Evolutionary conservation across 2,113 vertebrate genomes (phyloP).

Genomic region (Dipodomys merriami): DNA sequence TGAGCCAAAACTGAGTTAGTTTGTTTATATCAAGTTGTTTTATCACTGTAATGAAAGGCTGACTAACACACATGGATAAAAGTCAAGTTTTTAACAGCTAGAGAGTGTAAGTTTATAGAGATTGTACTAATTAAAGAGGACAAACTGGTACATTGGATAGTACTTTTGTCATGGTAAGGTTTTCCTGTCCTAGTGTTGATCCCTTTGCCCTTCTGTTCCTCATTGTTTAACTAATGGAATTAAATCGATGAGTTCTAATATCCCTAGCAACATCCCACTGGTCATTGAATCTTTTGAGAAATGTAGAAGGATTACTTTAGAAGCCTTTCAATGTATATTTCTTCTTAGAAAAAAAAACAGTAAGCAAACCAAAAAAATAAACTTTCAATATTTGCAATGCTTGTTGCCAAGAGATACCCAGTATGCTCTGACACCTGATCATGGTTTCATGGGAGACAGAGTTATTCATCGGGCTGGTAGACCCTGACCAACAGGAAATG

Average conservation of each 20-base stretch:
- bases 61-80: no score
- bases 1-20: no score
- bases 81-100: no score
- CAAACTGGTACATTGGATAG: background rate
- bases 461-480: no score
- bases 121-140: background rate
- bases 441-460: background rate
- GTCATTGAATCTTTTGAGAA: background rate
- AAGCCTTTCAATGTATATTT: background rate
- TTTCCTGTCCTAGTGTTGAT: background rate
- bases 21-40: no score
- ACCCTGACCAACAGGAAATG: background rate
- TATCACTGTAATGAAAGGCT: no score
- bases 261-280: background rate
- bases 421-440: no score
- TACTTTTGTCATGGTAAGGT: background rate
- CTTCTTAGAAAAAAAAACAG: background rate
- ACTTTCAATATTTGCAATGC: background rate
- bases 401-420: no score
- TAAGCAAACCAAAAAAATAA: background rate
- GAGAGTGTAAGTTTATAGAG: no score
- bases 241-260: background rate
- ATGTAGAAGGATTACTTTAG: background rate
- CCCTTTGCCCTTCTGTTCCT: background rate
- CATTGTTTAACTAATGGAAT: background rate